Evolutionary conservation across 2,113 vertebrate species (phyloP).

Genomic region (Gopherus flavomarginatus): DNA sequence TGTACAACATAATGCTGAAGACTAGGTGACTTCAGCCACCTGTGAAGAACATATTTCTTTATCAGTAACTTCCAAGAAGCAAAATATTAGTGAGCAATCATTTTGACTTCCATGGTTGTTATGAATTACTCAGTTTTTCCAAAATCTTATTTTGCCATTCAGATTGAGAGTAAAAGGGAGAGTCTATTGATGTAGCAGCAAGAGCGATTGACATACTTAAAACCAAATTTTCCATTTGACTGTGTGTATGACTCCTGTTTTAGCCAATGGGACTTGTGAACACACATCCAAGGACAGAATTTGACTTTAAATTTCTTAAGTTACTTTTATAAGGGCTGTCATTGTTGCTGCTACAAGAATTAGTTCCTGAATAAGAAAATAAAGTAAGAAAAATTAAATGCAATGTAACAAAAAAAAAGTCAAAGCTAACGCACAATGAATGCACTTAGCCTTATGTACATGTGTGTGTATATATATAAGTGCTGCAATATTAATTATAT

Average conservation of each 20-base stretch:
- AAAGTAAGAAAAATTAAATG: not conserved
- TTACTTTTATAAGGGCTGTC: not conserved
- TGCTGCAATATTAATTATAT: not conserved
- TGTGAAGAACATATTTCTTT: not conserved
- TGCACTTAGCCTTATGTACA: not conserved
- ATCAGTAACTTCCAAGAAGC: not conserved
- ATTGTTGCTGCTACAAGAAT: accelerated
- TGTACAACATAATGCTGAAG: not conserved
- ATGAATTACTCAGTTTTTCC: conserved; percentile 14
- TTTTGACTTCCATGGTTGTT: not conserved
- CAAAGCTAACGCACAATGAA: not conserved
- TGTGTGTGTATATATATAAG: not conserved
- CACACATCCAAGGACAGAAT: not conserved
- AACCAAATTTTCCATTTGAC: not conserved
- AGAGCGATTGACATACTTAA: not conserved
- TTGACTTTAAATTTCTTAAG: not conserved
- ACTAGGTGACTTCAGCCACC: not conserved
- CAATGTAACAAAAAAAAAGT: not conserved
- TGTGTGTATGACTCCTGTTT: not conserved
- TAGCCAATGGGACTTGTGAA: not conserved
- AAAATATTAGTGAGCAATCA: not conserved
- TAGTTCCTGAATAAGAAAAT: not conserved
- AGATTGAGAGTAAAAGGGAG: not conserved
- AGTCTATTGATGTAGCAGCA: not conserved
- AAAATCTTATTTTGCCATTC: not conserved